Evolutionary conservation across 2,888 invertebrate species (phyloP), one percentile per base, ranked within the genome.

Genomic region (Dilophus febrilis): DNA sequence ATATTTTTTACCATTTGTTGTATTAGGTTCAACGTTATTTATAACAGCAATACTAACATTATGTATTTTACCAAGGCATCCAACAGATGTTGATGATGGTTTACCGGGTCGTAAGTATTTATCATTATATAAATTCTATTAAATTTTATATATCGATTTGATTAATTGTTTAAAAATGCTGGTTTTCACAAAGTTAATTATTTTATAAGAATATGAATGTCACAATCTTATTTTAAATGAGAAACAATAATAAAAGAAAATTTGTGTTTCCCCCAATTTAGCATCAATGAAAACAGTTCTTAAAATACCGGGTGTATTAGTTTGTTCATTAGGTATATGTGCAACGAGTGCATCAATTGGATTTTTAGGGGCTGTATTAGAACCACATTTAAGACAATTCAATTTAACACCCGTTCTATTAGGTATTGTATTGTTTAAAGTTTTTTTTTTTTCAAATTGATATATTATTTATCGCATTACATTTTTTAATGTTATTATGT

Each of bases 281-380:
- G 80, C 74, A 1, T 73, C 76, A 14, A 68, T 81, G 55, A 59
- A 72, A 41, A 67, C 68, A 35, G 68, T 76, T 11, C 58, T 85
- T 35, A 72, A 64, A 51, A 76, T 85, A 40, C 84, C 84, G n/a
- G 78, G 80, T 17, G 77, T 85, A 3, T 53, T 77, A 30, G 56
- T 85, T 31, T 70, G 82, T 1, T 70, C 79, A 32, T 61, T 71
- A 42, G 80, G 79, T 51, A 82, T 84, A 50, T 71, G 81, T 44
- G 75, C 71, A 1, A 83, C 83, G 1, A 81, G 83, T 45, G 74
- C 80, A 68, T 83, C 83, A 48, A 83, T 86, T 38, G 85, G 86
- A 16, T 92, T 88, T 59, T 66, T 91, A 17, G 83, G 86, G 55
- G 88, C 91, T 0, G 90, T 90, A 0, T 64, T 92, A 17, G 86